Base-by-base conservation (phyloP, 2,113 vertebrate species). In the Beaufortia kweichowensis region DNA sequence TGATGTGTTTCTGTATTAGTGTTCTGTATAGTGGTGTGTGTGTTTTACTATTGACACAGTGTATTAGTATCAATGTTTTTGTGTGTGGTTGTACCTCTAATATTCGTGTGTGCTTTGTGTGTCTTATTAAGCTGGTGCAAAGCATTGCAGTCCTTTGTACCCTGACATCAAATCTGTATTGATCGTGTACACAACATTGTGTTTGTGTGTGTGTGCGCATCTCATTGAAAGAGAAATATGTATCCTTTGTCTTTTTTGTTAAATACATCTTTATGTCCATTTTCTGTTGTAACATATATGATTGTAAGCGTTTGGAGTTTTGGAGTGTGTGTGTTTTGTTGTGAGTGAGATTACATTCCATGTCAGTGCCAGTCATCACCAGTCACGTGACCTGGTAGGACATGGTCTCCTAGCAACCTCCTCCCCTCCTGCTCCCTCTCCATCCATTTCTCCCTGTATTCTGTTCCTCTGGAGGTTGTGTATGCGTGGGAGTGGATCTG, bases 331-430 rank as follows among this genome's bases (percentile, higher is more conserved):
- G 55, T 66, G 19, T 62, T 43, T n/a, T 33, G 39, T 79, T 28
- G 50, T 79, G 72, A 59, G 41, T 83, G 61, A 81, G 66, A 33
- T 39, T 75, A 48, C 63, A 69, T 64, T 83, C 28, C 61, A 6
- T 63, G 60, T 15, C 74, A 76, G 35, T 60, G 46, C 72, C 73
- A 77, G 77, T 77, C 75, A 74, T 77, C 69, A 77, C 74, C 74
- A 75, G 79, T 83, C 82, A 83, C 43, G 15, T 83, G 82, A 78
- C 72, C 41, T 60, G 39, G 39, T 71, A 59, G 29, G 21, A 56
- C 64, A 50, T 80, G 59, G 79, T 83, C n/a, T 55, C 82, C 72
- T 78, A 83, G 82, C 79, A 83, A 81, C 82, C 29, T 29, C 21
- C 59, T 72, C 77, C 72, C 43, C 55, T 57, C 23, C 63, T 48